Percentiles rank a stretch among this genome's conserved stretches.
Evolutionary conservation across 2,888 invertebrate species (phyloP).

Genomic region (Diogma glabrata): DNA sequence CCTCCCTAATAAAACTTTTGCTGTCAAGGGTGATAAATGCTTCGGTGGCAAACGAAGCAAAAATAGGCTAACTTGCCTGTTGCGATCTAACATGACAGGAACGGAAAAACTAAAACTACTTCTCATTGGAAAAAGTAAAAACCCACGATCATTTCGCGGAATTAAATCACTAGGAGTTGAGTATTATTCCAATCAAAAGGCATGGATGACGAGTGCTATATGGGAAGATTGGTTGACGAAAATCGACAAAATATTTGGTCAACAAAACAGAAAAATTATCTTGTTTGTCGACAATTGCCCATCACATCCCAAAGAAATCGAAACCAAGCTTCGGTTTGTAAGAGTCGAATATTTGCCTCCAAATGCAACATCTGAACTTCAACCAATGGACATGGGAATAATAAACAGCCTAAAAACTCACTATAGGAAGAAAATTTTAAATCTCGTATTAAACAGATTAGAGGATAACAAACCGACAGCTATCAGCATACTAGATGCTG

Average conservation of each 20-base stretch:
- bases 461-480: neutral
- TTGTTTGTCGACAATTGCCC: conserved; percentile 22
- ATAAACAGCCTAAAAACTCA: conserved; percentile 20
- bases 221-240: neutral
- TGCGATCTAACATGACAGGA: conserved; percentile 25
- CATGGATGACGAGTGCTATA: too few relatives aligned
- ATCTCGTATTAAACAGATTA: neutral
- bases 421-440: conserved; percentile 14
- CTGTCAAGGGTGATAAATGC: conserved; percentile 25
- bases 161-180: conserved; percentile 21
- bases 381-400: conserved; percentile 19
- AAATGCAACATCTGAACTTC: conserved; percentile 19
- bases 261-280: conserved; percentile 16
- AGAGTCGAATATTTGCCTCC: conserved; percentile 23
- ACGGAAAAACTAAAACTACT: conserved; percentile 26
- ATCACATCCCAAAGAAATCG: conserved; percentile 16
- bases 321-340: conserved; percentile 15
- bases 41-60: conserved; percentile 24
- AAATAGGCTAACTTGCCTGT: conserved; percentile 25
- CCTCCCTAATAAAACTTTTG: conserved; percentile 23
- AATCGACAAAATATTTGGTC: neutral
- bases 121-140: conserved; percentile 26
- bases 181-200: conserved; percentile 22
- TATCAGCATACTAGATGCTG: neutral
- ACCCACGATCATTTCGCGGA: conserved; percentile 27